phyloP scores from a whole-genome alignment of 2,113 vertebrate species.

The Chamaea fasciata region DNA sequence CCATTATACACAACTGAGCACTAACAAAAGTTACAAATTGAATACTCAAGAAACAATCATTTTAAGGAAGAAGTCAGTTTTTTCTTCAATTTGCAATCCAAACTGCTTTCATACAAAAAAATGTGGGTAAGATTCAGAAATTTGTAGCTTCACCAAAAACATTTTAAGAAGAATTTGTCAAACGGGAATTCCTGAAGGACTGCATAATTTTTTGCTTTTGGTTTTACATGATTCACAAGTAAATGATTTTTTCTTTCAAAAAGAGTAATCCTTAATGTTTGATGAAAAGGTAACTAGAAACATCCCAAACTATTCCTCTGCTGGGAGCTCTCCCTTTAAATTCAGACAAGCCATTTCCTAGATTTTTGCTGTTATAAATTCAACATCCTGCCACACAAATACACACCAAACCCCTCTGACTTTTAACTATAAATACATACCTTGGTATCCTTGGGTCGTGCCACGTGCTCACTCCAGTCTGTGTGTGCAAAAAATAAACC shows the following conservation, averaged over 20 bases:
- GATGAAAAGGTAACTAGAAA: background rate
- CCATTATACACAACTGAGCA: background rate
- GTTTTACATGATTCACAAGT: background rate
- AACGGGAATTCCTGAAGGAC: background rate
- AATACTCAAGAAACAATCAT: background rate
- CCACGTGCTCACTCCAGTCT: slow-evolving; percentile 97
- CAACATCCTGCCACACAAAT: background rate
- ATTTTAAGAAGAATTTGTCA: background rate
- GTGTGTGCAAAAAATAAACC: slow-evolving; percentile 96
- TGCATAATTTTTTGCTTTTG: background rate
- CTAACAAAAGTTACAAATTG: background rate
- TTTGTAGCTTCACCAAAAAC: background rate
- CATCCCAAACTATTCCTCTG: background rate
- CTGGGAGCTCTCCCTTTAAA: background rate
- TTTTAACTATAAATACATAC: slow-evolving; percentile 49
- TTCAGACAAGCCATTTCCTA: background rate
- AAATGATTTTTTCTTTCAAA: background rate
- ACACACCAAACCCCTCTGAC: rapidly evolving
- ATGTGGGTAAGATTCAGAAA: background rate
- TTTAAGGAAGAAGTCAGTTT: background rate
- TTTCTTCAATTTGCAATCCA: background rate
- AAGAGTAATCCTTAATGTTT: background rate
- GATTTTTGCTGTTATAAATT: background rate
- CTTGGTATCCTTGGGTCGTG: slow-evolving; percentile 95
- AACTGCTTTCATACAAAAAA: background rate